Percentiles rank a stretch among this genome's conserved stretches.
Evolutionary conservation across 2,888 invertebrate genomes (phyloP).

Genomic region (Schizotus pectinicornis): DNA sequence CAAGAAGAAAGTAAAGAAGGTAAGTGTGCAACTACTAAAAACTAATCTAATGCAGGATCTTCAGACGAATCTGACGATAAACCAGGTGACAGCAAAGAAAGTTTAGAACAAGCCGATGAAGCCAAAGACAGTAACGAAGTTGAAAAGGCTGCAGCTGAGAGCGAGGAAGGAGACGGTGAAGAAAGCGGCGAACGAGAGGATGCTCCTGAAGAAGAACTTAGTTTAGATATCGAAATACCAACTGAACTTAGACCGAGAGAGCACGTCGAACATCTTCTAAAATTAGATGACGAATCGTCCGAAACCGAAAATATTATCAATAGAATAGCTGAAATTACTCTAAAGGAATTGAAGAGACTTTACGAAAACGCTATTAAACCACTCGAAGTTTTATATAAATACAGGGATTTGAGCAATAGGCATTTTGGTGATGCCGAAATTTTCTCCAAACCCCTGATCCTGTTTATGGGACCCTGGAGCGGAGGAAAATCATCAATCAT

Average conservation of each 20-base stretch:
- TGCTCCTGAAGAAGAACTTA: slow-evolving; percentile 63
- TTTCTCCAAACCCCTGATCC: slow-evolving; percentile 88
- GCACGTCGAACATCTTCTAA: slow-evolving; percentile 80
- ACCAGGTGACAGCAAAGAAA: slow-evolving; percentile 17
- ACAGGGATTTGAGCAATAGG: slow-evolving; percentile 88
- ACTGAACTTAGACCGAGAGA: slow-evolving; percentile 78
- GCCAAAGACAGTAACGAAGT: slow-evolving; percentile 30
- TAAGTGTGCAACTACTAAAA: slow-evolving; percentile 1
- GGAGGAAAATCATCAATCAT: slow-evolving; percentile 94
- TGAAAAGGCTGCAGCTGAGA: neutral
- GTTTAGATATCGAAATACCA: slow-evolving; percentile 75
- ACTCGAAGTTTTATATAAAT: slow-evolving; percentile 88
- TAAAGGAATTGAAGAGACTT: slow-evolving; percentile 83
- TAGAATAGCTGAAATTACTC: slow-evolving; percentile 76
- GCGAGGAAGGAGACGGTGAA: slow-evolving; percentile 2
- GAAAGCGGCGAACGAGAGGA: slow-evolving; percentile 32
- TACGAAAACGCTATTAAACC: slow-evolving; percentile 90
- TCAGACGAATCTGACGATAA: slow-evolving; percentile 5
- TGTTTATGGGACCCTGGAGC: slow-evolving; percentile 97
- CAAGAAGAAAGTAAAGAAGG: slow-evolving; percentile 27
- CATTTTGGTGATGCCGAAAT: slow-evolving; percentile 95
- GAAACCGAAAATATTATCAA: slow-evolving; percentile 74
- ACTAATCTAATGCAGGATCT: neutral
- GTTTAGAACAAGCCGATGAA: slow-evolving; percentile 30
- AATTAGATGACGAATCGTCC: slow-evolving; percentile 77